Conservation (phyloP, 2,797 vertebrate species). For the Acrocephalus scirpaceus region DNA sequence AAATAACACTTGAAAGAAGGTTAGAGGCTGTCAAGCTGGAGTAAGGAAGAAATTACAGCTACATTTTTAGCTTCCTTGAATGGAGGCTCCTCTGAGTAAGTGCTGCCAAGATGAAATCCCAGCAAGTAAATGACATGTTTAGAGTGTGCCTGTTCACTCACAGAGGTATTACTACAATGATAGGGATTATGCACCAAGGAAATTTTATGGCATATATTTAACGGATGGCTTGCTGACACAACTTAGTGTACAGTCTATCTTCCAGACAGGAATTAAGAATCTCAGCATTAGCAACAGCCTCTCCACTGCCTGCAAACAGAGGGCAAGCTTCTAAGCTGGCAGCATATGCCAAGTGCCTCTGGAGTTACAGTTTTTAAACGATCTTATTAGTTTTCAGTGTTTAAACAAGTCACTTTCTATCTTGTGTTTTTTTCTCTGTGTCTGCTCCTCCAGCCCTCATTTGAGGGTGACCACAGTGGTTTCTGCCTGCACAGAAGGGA, state of each 20-base stretch:
- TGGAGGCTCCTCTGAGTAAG: constrained; percentile 1
- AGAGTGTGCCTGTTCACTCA: background rate
- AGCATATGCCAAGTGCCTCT: background rate
- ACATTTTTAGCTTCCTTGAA: constrained; percentile 14
- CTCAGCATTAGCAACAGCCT: background rate
- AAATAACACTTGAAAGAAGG: background rate
- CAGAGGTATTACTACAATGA: background rate
- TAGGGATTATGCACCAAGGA: background rate
- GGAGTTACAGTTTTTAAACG: background rate
- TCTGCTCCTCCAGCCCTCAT: background rate
- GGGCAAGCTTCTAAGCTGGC: background rate
- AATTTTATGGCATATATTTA: background rate
- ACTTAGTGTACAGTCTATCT: background rate
- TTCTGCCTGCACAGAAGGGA: constrained; percentile 35
- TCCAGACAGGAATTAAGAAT: background rate
- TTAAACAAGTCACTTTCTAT: background rate
- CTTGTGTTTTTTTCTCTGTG: background rate
- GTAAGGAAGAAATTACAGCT: background rate
- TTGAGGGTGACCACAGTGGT: background rate
- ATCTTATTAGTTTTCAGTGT: background rate
- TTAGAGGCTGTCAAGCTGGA: background rate
- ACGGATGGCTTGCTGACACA: background rate
- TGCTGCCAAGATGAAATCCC: constrained; percentile 9
- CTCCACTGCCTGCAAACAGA: background rate
- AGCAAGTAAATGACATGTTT: background rate